phyloP scores from a whole-genome alignment of 2,797 vertebrate species.

The Florisuga fusca region DNA sequence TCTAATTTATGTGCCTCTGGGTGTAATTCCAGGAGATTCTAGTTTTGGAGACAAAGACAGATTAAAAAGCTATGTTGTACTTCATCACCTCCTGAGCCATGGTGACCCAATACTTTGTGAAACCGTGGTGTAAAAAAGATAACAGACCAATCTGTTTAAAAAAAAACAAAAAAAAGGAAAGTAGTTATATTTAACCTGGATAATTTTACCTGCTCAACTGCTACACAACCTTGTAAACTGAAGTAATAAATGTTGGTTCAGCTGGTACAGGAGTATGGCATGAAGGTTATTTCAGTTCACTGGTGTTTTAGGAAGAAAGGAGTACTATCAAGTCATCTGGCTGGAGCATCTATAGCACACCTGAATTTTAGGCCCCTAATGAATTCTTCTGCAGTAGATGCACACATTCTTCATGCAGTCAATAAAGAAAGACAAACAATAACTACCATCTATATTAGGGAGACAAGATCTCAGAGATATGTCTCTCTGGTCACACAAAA shows the following conservation, averaged over 20 bases:
- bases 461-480: background rate
- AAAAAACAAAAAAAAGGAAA: background rate
- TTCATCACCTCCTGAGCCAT: background rate
- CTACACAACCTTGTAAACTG: background rate
- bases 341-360: background rate
- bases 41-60: background rate
- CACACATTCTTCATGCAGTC: background rate
- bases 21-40: background rate
- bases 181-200: background rate
- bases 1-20: background rate
- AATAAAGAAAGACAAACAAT: background rate
- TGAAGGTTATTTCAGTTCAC: background rate
- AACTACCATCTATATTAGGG: background rate
- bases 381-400: background rate
- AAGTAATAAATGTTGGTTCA: background rate
- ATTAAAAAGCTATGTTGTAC: background rate
- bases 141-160: background rate
- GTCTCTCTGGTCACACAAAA: background rate
- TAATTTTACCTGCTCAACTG: background rate
- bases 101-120: background rate
- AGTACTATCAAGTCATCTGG: background rate
- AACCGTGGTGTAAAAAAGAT: background rate
- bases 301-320: background rate
- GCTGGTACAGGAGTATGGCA: background rate
- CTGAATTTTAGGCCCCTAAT: background rate